Evolutionary conservation across 2,797 vertebrate species (phyloP), one percentile per base, ranked within the genome.

Genomic region (Tamandua tetradactyla): DNA sequence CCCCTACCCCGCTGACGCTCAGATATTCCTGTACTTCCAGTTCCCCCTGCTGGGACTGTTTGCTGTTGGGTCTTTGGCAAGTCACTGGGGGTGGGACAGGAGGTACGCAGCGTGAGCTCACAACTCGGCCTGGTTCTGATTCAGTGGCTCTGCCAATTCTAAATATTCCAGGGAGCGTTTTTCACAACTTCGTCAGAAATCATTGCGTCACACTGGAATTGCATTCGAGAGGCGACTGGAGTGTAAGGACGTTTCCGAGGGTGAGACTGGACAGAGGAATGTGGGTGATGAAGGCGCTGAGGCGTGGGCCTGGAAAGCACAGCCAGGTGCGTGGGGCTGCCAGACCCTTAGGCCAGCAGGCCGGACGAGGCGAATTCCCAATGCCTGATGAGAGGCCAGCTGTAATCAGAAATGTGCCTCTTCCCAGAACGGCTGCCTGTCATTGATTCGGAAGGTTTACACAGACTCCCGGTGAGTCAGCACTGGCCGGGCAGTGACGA

Each of bases 381-480:
- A 32, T 0, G 1, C 42, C 20, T 44, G 42, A 86, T 49, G 47
- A 93, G 47, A 14, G 71, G 68, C 49, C 71, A 66, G 59, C 82
- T 68, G 49, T 47, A 85, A 40, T 72, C 1, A 0, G 93, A 96
- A 94, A 85, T 32, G 17, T 0, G 71, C 44, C 49, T 93, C 84
- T 95, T 94, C 78, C 87, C 89, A 59, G 82, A 94, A 97, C 64
- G 75, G 55, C n/a, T 37, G 84, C 57, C 83, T 8, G 37, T 75
- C 80, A 13, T 64, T 47, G 59, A 6, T 27, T 92, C 85, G 91
- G 94, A 30, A 15, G 35, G 37, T 89, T 92, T 66, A 11, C 89
- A 30, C 62, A 40, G 69, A 75, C n/a, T 68, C 49, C 35, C 6
- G n/a, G 30, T 85, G 97, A 97, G 66, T 92, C 89, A 93, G 80